Base-by-base conservation (phyloP, 2,888 invertebrate species). In the Siphlonurus alternatus region DNA sequence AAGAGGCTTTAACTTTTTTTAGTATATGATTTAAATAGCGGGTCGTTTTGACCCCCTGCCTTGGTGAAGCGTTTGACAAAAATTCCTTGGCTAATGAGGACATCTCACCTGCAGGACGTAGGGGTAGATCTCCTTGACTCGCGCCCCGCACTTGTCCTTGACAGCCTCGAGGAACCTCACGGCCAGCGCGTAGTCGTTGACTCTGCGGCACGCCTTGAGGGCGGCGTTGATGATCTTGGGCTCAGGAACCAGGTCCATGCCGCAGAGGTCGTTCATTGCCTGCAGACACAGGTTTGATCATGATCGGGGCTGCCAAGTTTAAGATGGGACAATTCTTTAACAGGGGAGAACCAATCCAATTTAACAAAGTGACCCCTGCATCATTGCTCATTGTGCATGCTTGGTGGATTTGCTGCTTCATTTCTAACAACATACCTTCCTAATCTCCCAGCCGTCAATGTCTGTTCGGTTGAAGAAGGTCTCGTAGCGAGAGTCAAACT, bases 371-470 rank as follows among this genome's bases (percentile, higher is more conserved):
- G n/a, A n/a, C n/a, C n/a, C n/a, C n/a, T n/a, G n/a, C n/a, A n/a
- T n/a, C n/a, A n/a, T n/a, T n/a, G n/a, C n/a, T n/a, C n/a, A n/a
- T n/a, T n/a, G n/a, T n/a, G n/a, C n/a, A n/a, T n/a, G n/a, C n/a
- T n/a, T n/a, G n/a, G n/a, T n/a, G n/a, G n/a, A n/a, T n/a, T n/a
- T n/a, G n/a, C n/a, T n/a, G n/a, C n/a, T n/a, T n/a, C n/a, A n/a
- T n/a, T n/a, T n/a, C n/a, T n/a, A n/a, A n/a, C n/a, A n/a, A 61
- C 65, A 59, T 62, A 73, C 74, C 75, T 93, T 90, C 66, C 96
- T 87, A 70, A 93, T 80, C 78, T 95, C 93, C 97, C 96, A 97
- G 63, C 89, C 88, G 76, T 95, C 95, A 74, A 96, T 91, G 72
- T 93, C 90, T 66, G 82, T 79, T 66, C 90, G 85, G 75, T 85